A percentile compares a stretch with the other conserved stretches of the same genome.
Conservation (phyloP, 1,140 invertebrate species). For the Bradynema listronoti region DNA sequence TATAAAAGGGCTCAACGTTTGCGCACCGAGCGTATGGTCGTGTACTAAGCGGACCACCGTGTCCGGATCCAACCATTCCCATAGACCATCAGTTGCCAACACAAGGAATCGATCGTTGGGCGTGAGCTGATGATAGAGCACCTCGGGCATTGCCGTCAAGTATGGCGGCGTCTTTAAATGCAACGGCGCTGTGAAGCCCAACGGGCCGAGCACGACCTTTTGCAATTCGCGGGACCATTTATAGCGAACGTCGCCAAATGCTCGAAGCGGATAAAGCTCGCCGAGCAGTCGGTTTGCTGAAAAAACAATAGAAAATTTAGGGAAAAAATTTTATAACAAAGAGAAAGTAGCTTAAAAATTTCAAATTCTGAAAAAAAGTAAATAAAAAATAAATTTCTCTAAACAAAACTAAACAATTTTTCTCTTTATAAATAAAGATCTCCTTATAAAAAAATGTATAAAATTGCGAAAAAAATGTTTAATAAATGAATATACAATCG, state of each 20-base stretch:
- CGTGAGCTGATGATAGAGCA: constrained; percentile 71
- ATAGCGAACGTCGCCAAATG: constrained; percentile 91
- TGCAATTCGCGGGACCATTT: constrained; percentile 80
- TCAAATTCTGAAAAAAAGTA: no score
- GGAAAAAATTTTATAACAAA: neutral
- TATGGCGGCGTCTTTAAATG: constrained; percentile 80
- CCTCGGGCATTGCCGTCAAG: constrained; percentile 77
- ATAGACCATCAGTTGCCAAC: constrained; percentile 88
- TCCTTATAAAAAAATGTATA: no score
- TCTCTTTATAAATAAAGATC: no score
- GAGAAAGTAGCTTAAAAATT: no score
- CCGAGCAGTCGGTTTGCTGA: constrained; percentile 72
- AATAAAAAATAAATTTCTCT: neutral
- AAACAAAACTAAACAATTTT: no score
- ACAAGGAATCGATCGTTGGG: constrained; percentile 73
- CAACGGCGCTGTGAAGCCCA: constrained; percentile 62
- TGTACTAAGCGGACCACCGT: constrained; percentile 53
- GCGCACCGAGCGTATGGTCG: constrained; percentile 53
- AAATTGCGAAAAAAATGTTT: no score
- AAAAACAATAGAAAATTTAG: neutral
- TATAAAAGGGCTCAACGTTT: no score
- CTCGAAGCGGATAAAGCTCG: constrained; percentile 82
- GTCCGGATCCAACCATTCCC: constrained; percentile 59
- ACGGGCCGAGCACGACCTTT: constrained; percentile 66
- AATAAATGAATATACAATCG: constrained; percentile 2